These are phyloP conservation scores for Phylloscopus whistleri DNA, from an alignment of 2,113 vertebrate genomes.

Conservation along the genomic window DNA sequence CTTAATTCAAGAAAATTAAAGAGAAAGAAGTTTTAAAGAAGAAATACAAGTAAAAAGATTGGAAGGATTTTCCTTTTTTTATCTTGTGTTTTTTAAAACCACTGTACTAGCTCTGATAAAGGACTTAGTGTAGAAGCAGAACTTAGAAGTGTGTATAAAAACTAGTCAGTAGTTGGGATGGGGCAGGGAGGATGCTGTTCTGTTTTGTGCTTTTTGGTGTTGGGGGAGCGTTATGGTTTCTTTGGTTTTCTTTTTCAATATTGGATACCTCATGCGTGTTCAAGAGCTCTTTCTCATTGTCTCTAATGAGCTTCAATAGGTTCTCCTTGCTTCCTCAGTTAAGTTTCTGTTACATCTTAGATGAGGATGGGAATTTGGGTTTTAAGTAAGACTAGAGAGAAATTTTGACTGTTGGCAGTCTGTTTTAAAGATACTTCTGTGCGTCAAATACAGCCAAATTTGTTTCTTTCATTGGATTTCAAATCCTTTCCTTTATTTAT, in stretches of 20 bases:
- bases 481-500: neutral
- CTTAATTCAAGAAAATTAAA: neutral
- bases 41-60: neutral
- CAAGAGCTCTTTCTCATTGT: neutral
- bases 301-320: neutral
- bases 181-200: rapidly evolving
- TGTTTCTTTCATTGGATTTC: neutral
- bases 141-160: neutral
- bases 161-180: neutral
- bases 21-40: neutral
- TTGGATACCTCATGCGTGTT: neutral
- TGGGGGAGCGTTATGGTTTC: rapidly evolving
- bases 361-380: neutral
- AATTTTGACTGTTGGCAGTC: neutral
- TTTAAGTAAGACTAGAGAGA: neutral
- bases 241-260: neutral
- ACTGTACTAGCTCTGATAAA: neutral
- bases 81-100: neutral
- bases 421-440: neutral
- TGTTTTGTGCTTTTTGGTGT: neutral
- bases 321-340: neutral
- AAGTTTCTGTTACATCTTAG: neutral
- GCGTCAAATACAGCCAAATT: neutral
- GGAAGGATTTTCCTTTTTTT: neutral
- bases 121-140: neutral